Percentiles rank a stretch among this genome's conserved stretches.
phyloP scores from a whole-genome alignment of 2,113 vertebrate species.

The Melanerpes aurifrons region DNA sequence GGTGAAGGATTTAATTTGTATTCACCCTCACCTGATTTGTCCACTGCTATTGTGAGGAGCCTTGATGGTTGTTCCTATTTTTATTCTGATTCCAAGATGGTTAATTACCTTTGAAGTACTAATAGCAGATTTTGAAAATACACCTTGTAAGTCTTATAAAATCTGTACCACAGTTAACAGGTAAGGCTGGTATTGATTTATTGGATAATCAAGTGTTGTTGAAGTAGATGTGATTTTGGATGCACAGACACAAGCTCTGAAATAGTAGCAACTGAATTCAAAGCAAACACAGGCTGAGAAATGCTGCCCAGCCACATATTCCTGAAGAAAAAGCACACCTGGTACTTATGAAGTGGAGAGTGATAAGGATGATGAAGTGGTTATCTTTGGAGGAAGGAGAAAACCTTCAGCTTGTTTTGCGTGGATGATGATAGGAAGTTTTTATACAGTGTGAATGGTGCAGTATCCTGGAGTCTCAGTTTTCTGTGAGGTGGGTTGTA shows the following conservation, averaged over 20 bases:
- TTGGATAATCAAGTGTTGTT: neutral
- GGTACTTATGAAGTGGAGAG: neutral
- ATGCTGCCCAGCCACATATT: neutral
- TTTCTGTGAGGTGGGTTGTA: neutral
- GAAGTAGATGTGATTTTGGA: neutral
- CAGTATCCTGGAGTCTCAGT: accelerated
- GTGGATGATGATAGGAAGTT: neutral
- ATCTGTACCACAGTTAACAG: neutral
- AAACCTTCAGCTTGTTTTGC: neutral
- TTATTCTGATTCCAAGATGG: neutral
- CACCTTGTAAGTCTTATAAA: neutral
- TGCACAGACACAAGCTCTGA: neutral
- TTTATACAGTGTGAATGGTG: neutral
- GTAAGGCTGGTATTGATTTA: neutral
- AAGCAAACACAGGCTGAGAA: neutral
- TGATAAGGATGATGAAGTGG: neutral
- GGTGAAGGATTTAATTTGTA: neutral
- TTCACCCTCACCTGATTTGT: neutral
- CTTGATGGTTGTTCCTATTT: neutral
- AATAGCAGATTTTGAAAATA: neutral
- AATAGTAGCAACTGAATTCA: neutral
- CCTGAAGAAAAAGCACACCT: neutral
- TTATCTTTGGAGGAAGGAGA: neutral
- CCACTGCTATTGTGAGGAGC: neutral
- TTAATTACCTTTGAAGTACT: neutral